Evolutionary conservation across 2,113 vertebrate genomes (phyloP), one percentile per base, ranked within the genome.

Genomic region (Oncorhynchus keta): DNA sequence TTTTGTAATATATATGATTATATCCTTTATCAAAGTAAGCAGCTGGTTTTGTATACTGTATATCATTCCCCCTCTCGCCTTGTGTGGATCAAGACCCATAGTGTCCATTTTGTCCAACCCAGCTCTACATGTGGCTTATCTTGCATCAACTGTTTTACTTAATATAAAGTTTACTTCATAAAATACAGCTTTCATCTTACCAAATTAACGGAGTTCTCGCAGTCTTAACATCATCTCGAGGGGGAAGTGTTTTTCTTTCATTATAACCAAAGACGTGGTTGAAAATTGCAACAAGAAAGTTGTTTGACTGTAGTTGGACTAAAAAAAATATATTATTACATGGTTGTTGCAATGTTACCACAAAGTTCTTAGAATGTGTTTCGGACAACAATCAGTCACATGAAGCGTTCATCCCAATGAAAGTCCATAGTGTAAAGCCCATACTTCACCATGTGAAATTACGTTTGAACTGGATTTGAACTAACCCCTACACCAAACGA

Each of bases 1-100:
- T 92, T 92, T 92, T 92, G 86, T 91, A 86, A 88, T 88, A 87
- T 90, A 91, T 91, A 83, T 68, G 28, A 90, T 88, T 89, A 91
- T 91, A 90, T 84, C 78, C 83, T 91, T 88, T 86, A 86, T 83
- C 73, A 72, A 91, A 90, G 73, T 82, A 88, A 86, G 81, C 74
- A 81, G 79, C 77, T 79, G 80, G 86, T 89, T 80, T 84, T 86
- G 75, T 81, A 20, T 85, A 68, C 55, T 79, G 83, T 6, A 76
- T 80, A 70, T 61, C 70, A 26, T 74, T 79, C 74, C 70, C 86
- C 74, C 74, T 83, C 78, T 84, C 68, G 76, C 85, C 66, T 80
- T 75, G 74, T 83, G 76, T 79, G 74, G 68, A 76, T 51, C 67
- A 57, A 20, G 55, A 57, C 55, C 55, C 55, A 20, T 57, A 57